Conservation (phyloP, 2,113 vertebrate genomes). For the Bubo bubo region DNA sequence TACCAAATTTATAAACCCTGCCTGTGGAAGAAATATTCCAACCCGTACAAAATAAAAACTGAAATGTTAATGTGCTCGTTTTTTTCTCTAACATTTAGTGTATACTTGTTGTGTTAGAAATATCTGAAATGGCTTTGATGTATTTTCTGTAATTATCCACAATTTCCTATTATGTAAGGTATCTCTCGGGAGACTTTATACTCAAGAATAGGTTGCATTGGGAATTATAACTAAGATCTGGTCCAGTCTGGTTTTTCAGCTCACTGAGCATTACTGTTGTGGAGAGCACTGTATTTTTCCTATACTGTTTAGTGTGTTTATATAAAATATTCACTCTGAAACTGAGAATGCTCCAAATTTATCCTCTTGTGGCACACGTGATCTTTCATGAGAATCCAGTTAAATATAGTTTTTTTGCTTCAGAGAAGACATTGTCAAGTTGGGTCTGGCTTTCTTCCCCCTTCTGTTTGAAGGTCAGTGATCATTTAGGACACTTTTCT, state of each 20-base stretch:
- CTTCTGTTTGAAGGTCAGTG: slow-evolving; percentile 46
- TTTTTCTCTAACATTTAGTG: not conserved
- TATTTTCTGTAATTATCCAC: slow-evolving; percentile 49
- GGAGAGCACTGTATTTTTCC: slow-evolving; percentile 58
- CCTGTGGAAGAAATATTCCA: not conserved
- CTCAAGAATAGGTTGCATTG: slow-evolving; percentile 62
- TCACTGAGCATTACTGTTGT: slow-evolving; percentile 39
- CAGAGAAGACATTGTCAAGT: not conserved
- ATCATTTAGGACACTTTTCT: slow-evolving; percentile 46
- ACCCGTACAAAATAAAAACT: not conserved
- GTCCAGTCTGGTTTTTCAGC: slow-evolving; percentile 37
- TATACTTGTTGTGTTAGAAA: slow-evolving; percentile 12
- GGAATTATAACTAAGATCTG: slow-evolving; percentile 59
- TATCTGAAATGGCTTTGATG: slow-evolving; percentile 56
- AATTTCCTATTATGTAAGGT: slow-evolving; percentile 68
- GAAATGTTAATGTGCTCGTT: not conserved
- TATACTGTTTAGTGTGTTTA: slow-evolving; percentile 49
- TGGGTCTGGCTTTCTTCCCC: slow-evolving; percentile 6
- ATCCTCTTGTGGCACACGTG: slow-evolving; percentile 28
- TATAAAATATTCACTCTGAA: slow-evolving; percentile 63
- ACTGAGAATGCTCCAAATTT: slow-evolving; percentile 53
- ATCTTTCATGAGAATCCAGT: slow-evolving; percentile 21
- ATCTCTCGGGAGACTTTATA: slow-evolving; percentile 52
- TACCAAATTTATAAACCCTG: not conserved
- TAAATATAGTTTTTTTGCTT: not conserved